A percentile compares a stretch with the other conserved stretches of the same genome.
phyloP scores from a whole-genome alignment of 2,888 invertebrate species.

The Rhodophaea formosa region DNA sequence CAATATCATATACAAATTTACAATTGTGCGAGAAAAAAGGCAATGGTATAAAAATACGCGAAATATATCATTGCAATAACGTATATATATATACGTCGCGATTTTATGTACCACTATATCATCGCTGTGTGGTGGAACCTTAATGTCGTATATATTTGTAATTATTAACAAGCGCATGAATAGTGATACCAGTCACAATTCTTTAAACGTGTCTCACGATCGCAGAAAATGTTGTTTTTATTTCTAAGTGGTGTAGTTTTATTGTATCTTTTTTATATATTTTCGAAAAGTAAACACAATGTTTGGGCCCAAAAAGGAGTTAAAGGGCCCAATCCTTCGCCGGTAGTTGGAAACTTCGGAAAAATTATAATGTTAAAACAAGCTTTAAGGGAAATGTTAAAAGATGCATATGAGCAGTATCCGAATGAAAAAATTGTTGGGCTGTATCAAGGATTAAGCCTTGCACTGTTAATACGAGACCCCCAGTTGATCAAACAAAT shows the following conservation, averaged over 20 bases:
- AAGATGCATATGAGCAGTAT: slow-evolving; percentile 26
- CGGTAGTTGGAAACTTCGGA: slow-evolving; percentile 34
- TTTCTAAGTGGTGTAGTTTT: slow-evolving; percentile 19
- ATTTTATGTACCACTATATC: no score
- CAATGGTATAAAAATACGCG: no score
- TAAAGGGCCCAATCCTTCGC: slow-evolving; percentile 30
- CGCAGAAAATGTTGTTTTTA: slow-evolving; percentile 21
- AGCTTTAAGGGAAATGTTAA: not conserved
- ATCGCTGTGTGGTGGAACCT: no score
- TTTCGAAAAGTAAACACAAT: slow-evolving; percentile 26
- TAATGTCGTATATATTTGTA: no score
- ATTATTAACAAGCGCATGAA: no score
- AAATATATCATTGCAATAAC: no score
- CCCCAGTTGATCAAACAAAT: slow-evolving; percentile 41
- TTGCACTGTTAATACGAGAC: slow-evolving; percentile 39
- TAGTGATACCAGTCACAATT: no score
- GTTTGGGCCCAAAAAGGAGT: slow-evolving; percentile 34
- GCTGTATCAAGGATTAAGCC: slow-evolving; percentile 36
- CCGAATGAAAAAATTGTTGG: slow-evolving; percentile 44
- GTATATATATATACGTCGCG: no score
- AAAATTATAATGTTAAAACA: slow-evolving; percentile 24
- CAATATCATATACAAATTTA: no score
- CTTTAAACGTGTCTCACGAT: no score
- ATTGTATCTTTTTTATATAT: slow-evolving; percentile 19
- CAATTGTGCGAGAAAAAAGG: no score